These are phyloP conservation scores for Hermaeophaga mercurialis DNA, from an alignment of 2,888 invertebrate species.

Conservation along the genomic window DNA sequence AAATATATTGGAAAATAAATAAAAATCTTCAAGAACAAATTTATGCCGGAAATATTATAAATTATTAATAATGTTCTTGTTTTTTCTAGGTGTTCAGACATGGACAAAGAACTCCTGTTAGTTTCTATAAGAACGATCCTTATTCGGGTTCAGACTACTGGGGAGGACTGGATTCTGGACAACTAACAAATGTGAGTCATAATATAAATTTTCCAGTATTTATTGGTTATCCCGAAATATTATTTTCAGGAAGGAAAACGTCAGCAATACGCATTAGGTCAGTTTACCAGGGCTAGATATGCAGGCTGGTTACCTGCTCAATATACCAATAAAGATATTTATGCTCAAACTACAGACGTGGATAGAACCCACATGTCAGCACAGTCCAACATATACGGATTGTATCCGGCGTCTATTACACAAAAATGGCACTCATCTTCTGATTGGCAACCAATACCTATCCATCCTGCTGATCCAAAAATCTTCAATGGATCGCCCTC, in stretches of 20 bases:
- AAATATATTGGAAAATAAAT: no score
- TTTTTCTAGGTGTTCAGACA: slow-evolving; percentile 32
- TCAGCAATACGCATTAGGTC: slow-evolving; percentile 74
- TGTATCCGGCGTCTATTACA: slow-evolving; percentile 65
- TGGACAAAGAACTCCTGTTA: slow-evolving; percentile 30
- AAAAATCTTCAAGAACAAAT: no score
- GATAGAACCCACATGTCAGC: slow-evolving; percentile 88
- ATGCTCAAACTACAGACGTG: slow-evolving; percentile 73
- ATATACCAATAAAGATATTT: slow-evolving; percentile 62
- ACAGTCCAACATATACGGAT: slow-evolving; percentile 73
- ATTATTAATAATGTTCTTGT: no score
- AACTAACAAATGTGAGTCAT: slow-evolving; percentile 35
- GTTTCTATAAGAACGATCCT: slow-evolving; percentile 26
- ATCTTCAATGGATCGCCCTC: slow-evolving; percentile 21
- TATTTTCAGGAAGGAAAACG: slow-evolving; percentile 62
- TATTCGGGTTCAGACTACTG: slow-evolving; percentile 26
- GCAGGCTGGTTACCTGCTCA: slow-evolving; percentile 59
- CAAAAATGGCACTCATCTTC: slow-evolving; percentile 64
- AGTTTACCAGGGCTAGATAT: slow-evolving; percentile 73
- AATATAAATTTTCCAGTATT: not conserved
- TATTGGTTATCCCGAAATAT: not conserved
- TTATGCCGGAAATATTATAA: no score
- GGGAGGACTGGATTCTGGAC: slow-evolving; percentile 23
- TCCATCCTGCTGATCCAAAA: slow-evolving; percentile 66
- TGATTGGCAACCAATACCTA: slow-evolving; percentile 75